These are phyloP conservation scores for Neoarius graeffei DNA, from an alignment of 2,113 vertebrate genomes.

Conservation along the genomic window DNA sequence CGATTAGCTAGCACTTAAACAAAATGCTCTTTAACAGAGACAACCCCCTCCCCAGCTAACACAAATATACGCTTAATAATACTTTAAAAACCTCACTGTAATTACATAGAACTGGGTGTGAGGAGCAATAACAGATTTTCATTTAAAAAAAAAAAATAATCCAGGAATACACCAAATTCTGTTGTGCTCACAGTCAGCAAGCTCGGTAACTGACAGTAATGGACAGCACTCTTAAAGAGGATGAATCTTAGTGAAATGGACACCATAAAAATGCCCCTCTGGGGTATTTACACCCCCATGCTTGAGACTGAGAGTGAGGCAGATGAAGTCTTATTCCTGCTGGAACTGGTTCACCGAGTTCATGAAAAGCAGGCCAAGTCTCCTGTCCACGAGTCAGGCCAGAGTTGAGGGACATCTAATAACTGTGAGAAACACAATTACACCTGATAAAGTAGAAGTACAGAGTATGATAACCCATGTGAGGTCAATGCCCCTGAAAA, in stretches of 20 bases:
- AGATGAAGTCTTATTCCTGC: neutral
- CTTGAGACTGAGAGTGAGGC: neutral
- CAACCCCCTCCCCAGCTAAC: constrained; percentile 52
- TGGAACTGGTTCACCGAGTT: neutral
- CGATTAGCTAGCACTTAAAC: constrained; percentile 66
- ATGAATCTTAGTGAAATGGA: neutral
- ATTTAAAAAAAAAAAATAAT: constrained; percentile 28
- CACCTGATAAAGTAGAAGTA: neutral
- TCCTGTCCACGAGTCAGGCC: constrained; percentile 51
- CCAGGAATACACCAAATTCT: neutral
- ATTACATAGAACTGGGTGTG: constrained; percentile 39
- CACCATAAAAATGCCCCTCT: constrained; percentile 7
- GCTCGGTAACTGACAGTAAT: neutral
- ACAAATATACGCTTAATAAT: constrained; percentile 63
- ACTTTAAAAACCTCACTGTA: constrained; percentile 56
- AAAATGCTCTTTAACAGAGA: constrained; percentile 65
- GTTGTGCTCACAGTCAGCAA: constrained; percentile 6
- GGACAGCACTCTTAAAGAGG: neutral
- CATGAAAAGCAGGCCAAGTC: constrained; percentile 44
- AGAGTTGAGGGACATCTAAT: constrained; percentile 54
- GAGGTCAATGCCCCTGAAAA: constrained; percentile 5
- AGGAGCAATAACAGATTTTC: constrained; percentile 35
- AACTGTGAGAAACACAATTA: constrained; percentile 2
- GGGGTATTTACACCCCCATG: neutral
- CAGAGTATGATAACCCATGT: neutral